A percentile compares a stretch with the other conserved stretches of the same genome.
Evolutionary conservation across 2,797 vertebrate genomes (phyloP).

Genomic region (Peromyscus melanophrys): DNA sequence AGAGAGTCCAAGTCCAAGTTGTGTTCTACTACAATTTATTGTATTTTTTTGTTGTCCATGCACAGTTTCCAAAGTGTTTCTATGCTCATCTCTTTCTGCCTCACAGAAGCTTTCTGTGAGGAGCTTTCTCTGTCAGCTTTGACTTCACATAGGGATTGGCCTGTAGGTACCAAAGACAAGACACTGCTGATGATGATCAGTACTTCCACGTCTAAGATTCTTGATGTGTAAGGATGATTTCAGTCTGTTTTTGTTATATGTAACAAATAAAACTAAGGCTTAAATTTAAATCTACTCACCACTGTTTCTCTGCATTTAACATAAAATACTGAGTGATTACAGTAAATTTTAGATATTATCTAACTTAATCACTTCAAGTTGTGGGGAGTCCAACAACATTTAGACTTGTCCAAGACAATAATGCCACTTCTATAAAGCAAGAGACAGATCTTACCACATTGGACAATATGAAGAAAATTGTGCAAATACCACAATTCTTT

Average conservation of each 20-base stretch:
- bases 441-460: too few relatives aligned
- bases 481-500: neutral
- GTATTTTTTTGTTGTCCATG: neutral
- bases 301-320: neutral
- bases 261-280: neutral
- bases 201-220: neutral
- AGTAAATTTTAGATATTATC: neutral
- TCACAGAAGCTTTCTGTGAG: neutral
- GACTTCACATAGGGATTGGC: neutral
- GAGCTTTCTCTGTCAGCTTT: neutral
- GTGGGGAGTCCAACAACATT: neutral
- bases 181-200: neutral
- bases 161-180: fast-evolving
- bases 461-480: neutral
- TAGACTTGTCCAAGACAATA: neutral
- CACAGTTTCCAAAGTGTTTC: neutral
- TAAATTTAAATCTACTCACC: neutral
- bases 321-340: neutral
- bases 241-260: neutral
- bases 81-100: neutral
- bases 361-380: neutral
- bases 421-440: neutral
- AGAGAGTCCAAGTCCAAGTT: neutral
- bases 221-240: neutral
- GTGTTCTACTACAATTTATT: neutral